A percentile compares a stretch with the other conserved stretches of the same genome.
Conservation (phyloP, 2,888 invertebrate genomes). For the Adineta ricciae region DNA sequence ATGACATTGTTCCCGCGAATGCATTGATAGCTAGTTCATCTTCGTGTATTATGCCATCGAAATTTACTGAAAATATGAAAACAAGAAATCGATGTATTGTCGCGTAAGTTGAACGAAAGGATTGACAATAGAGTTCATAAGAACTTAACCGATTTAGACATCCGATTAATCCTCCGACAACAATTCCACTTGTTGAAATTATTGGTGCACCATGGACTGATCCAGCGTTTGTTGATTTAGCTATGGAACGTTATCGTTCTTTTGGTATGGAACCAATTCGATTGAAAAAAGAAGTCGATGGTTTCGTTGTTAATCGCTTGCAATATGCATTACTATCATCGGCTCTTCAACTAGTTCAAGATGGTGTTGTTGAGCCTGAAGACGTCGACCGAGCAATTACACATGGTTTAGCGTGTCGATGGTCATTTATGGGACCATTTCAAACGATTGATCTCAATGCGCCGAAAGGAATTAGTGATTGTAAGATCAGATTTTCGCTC, state of each 20-base stretch:
- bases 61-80: conserved; percentile 68
- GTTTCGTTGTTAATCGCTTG: conserved; percentile 82
- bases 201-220: conserved; percentile 88
- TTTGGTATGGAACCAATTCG: conserved; percentile 84
- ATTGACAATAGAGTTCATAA: neutral
- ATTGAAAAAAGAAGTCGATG: conserved; percentile 72
- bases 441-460: conserved; percentile 90
- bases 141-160: neutral
- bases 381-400: conserved; percentile 84
- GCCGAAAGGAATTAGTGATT: conserved; percentile 57
- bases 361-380: conserved; percentile 70
- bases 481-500: neutral
- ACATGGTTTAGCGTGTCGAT: conserved; percentile 83
- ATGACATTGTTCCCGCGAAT: conserved; percentile 55
- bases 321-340: conserved; percentile 76
- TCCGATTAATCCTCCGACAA: conserved; percentile 84
- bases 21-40: conserved; percentile 76
- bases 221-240: conserved; percentile 63
- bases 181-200: conserved; percentile 82
- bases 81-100: conserved; percentile 55
- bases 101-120: conserved; percentile 49
- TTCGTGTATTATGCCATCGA: conserved; percentile 78
- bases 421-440: conserved; percentile 83
- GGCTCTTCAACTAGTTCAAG: conserved; percentile 47
- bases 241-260: conserved; percentile 68